phyloP scores from a whole-genome alignment of 2,113 vertebrate genomes.

The Electrona antarctica region DNA sequence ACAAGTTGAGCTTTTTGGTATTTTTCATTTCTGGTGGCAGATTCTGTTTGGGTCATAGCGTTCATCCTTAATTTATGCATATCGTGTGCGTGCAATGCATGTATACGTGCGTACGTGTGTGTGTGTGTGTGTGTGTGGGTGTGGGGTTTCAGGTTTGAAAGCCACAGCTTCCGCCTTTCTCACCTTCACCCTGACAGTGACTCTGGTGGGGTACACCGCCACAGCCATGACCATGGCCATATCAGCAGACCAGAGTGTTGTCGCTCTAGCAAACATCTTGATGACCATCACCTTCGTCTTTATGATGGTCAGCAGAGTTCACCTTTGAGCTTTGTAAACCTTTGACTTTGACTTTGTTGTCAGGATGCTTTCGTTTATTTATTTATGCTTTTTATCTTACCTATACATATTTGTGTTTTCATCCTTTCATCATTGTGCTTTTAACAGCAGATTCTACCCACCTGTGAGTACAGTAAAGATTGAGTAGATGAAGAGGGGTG shows the following conservation, averaged over 20 bases:
- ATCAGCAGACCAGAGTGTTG: slow-evolving; percentile 85
- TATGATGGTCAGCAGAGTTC: slow-evolving; percentile 87
- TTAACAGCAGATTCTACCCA: too few relatives aligned
- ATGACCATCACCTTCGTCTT: slow-evolving; percentile 88
- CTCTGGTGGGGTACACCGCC: slow-evolving; percentile 85
- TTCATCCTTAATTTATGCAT: not conserved
- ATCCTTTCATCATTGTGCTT: too few relatives aligned
- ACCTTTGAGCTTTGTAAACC: too few relatives aligned
- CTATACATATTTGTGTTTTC: too few relatives aligned
- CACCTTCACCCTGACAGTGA: slow-evolving; percentile 85
- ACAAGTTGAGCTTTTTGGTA: too few relatives aligned
- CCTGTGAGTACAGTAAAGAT: too few relatives aligned
- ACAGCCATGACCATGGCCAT: slow-evolving; percentile 90
- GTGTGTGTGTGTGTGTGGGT: not conserved
- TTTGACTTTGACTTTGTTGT: too few relatives aligned
- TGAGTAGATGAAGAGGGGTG: too few relatives aligned
- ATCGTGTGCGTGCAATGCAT: not conserved
- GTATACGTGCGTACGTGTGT: slow-evolving; percentile 3
- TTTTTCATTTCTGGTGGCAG: too few relatives aligned
- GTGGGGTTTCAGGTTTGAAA: slow-evolving; percentile 82
- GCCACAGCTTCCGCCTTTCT: slow-evolving; percentile 80
- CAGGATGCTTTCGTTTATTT: too few relatives aligned
- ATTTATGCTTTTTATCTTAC: too few relatives aligned
- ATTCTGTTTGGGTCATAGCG: too few relatives aligned
- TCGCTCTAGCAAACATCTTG: slow-evolving; percentile 86